A percentile compares a stretch with the other conserved stretches of the same genome.
These are phyloP conservation scores for Rousettus leschenaultii DNA, from an alignment of 2,113 vertebrate species.

Conservation along the genomic window DNA sequence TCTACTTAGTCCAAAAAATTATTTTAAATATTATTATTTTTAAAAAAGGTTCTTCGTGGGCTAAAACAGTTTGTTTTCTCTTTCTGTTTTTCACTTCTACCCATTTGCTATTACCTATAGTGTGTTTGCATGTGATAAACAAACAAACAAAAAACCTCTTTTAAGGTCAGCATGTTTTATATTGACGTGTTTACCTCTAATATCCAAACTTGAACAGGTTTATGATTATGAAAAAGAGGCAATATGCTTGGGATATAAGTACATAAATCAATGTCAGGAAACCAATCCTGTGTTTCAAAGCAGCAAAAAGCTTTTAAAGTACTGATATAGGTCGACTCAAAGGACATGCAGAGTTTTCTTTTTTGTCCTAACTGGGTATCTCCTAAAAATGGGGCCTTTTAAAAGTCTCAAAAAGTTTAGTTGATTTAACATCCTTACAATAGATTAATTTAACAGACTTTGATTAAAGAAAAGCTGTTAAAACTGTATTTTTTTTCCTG, in stretches of 20 bases:
- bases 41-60: neutral
- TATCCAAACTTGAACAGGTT: constrained; percentile 37
- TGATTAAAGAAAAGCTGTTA: constrained; percentile 20
- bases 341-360: neutral
- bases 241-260: constrained; percentile 45
- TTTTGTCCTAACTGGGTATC: neutral
- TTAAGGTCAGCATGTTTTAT: constrained; percentile 59
- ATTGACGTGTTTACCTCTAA: constrained; percentile 34
- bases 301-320: constrained; percentile 52
- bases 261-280: constrained; percentile 57
- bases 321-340: neutral
- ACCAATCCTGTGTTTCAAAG: constrained; percentile 56
- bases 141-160: neutral
- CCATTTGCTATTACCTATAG: neutral
- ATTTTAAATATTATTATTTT: neutral
- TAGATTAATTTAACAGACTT: constrained; percentile 10
- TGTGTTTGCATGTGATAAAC: neutral
- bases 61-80: neutral
- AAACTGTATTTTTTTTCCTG: constrained; percentile 3
- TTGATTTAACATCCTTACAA: constrained; percentile 42
- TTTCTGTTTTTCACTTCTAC: neutral
- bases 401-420: neutral
- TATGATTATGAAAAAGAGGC: constrained; percentile 62
- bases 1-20: neutral
- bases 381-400: neutral